Percentiles rank a stretch among this genome's conserved stretches.
These are phyloP conservation scores for Pomacea canaliculata DNA, from an alignment of 2,888 invertebrate species.

Conservation along the genomic window DNA sequence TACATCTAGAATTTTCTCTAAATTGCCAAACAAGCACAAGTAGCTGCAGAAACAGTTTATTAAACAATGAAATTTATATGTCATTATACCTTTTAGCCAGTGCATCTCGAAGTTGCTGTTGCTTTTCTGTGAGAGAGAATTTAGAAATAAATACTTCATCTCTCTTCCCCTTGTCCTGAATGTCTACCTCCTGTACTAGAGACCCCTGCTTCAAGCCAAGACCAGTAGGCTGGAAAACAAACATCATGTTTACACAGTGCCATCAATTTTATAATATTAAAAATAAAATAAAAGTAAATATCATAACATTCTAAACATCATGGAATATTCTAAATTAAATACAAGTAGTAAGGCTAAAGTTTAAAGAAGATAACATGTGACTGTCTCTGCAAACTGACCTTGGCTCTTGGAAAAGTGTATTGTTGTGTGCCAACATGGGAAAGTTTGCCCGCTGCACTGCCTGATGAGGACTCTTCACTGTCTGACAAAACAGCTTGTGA, in stretches of 20 bases:
- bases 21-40: too few relatives aligned
- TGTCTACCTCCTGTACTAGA: slow-evolving; percentile 41
- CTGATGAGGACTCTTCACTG: slow-evolving; percentile 14
- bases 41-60: too few relatives aligned
- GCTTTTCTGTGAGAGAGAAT: slow-evolving; percentile 53
- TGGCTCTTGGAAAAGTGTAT: slow-evolving; percentile 12
- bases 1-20: too few relatives aligned
- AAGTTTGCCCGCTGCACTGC: slow-evolving; percentile 11
- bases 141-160: slow-evolving; percentile 56
- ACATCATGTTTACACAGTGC: neutral
- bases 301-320: too few relatives aligned
- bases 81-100: slow-evolving; percentile 55
- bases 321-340: too few relatives aligned
- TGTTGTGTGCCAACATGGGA: slow-evolving; percentile 14
- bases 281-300: too few relatives aligned
- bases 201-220: slow-evolving; percentile 55
- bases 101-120: slow-evolving; percentile 50
- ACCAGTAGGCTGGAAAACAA: slow-evolving; percentile 29
- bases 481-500: slow-evolving; percentile 33
- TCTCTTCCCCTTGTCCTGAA: slow-evolving; percentile 37
- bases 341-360: too few relatives aligned
- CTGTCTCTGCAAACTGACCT: neutral
- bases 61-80: too few relatives aligned
- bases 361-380: too few relatives aligned
- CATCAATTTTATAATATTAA: neutral